Evolutionary conservation across 2,113 vertebrate species (phyloP), one percentile per base, ranked within the genome.

Genomic region (Mustela lutreola): DNA sequence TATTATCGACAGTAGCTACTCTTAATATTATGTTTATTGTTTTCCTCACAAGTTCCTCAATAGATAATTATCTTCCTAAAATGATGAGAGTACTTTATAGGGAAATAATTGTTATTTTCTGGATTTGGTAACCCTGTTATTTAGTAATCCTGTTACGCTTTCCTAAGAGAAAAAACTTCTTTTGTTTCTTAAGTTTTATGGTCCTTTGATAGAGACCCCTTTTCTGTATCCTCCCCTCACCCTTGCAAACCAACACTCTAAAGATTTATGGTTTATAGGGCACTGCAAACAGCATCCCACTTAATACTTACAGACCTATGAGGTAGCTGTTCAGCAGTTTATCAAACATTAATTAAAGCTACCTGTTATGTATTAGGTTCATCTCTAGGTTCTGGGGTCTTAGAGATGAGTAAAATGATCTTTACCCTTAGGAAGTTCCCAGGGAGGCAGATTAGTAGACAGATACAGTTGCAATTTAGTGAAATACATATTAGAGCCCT

Each of bases 21-120:
- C 65, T 90, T 50, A 90, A 65, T 90, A 42, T 65, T 60, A 11
- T 84, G 8, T 48, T 83, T 50, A 33, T 84, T 90, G 24, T 95
- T 87, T 92, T 91, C 11, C n/a, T 75, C 56, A 92, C 16, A 90
- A 83, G 42, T 90, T 90, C 50, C 11, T 93, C 28, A 78, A 2
- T 60, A 75, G 58, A 28, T 86, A n/a, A 50, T 86, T 96, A 31
- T 94, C 73, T 95, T 75, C 42, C n/a, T 90, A 26, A 95, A 95
- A 84, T 92, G 82, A 81, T 80, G 31, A 70, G 45, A 56, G 5
- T 90, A 50, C 18, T 94, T 91, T 90, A 93, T 19, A 75, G 73
- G 70, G 53, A 91, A 83, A 89, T 76, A 79, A 39, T 42, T 70
- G 39, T 76, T 67, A 67, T 89, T 96, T 97, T 90, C 21, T 94